Evolutionary conservation across 2,888 invertebrate genomes (phyloP).

Genomic region (Ophion ventricosus): DNA sequence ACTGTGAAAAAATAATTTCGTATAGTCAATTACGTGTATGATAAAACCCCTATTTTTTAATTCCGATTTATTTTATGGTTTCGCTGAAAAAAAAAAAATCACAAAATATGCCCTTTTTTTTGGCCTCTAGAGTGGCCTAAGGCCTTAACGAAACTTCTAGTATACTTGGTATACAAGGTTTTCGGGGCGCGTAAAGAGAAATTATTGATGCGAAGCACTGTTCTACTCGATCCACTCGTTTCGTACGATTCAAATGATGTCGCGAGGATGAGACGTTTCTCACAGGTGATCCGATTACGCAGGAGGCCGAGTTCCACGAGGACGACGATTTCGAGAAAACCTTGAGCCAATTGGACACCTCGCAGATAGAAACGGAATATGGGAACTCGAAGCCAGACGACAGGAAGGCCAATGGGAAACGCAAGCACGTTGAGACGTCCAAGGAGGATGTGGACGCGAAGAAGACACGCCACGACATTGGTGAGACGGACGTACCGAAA

Average conservation of each 20-base stretch:
- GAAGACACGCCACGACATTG: constrained; percentile 34
- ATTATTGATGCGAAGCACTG: too few species aligned
- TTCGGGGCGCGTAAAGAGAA: too few species aligned
- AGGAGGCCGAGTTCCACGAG: constrained; percentile 85
- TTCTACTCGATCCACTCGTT: not conserved
- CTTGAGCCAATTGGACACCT: constrained; percentile 86
- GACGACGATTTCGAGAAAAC: constrained; percentile 89
- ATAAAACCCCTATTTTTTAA: too few species aligned
- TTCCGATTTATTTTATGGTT: too few species aligned
- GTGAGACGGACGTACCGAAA: not conserved
- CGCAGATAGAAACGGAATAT: constrained; percentile 81
- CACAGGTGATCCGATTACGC: not conserved
- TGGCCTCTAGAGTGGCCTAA: too few species aligned
- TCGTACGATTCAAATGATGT: not conserved
- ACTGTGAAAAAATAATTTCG: too few species aligned
- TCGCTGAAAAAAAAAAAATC: too few species aligned
- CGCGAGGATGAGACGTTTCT: not conserved
- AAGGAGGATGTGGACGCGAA: constrained; percentile 27
- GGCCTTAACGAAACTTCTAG: too few species aligned
- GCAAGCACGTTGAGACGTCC: constrained; percentile 48
- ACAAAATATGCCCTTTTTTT: too few species aligned
- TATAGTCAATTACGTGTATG: too few species aligned
- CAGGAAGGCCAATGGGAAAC: constrained; percentile 45
- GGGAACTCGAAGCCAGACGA: constrained; percentile 72
- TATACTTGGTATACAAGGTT: too few species aligned